Percentiles rank a stretch among this genome's conserved stretches.
These are phyloP conservation scores for Drosophila ananassae DNA, from an alignment of 1,140 invertebrate species.

Conservation along the genomic window DNA sequence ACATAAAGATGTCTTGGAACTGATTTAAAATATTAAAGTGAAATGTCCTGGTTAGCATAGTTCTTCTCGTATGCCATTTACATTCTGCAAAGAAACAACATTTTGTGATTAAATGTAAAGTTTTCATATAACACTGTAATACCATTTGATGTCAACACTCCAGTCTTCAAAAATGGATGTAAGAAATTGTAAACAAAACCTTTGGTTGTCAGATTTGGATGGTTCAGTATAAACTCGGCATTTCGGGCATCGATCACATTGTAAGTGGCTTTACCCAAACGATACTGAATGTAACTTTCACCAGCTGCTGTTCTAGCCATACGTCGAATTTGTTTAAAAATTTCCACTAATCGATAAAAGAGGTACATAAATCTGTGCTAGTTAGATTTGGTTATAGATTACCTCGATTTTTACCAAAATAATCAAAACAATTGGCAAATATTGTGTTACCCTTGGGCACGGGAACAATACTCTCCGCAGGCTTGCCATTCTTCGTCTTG, in stretches of 20 bases:
- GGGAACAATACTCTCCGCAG: slow-evolving; percentile 30
- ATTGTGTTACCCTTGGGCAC: slow-evolving; percentile 38
- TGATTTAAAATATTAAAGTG: slow-evolving; percentile 94
- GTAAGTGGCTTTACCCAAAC: slow-evolving; percentile 34
- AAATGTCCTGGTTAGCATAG: slow-evolving; percentile 94
- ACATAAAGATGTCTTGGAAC: slow-evolving; percentile 89
- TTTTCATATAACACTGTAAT: neutral
- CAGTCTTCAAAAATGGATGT: slow-evolving; percentile 87
- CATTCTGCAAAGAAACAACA: slow-evolving; percentile 42
- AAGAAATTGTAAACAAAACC: slow-evolving; percentile 85
- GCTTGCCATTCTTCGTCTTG: slow-evolving; percentile 44
- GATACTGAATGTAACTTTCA: slow-evolving; percentile 59
- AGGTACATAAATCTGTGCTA: neutral
- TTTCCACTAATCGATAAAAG: slow-evolving; percentile 14
- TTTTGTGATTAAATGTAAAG: neutral
- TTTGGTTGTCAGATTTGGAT: slow-evolving; percentile 67
- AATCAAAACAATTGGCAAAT: slow-evolving; percentile 57
- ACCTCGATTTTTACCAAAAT: slow-evolving; percentile 52
- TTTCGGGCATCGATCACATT: slow-evolving; percentile 71
- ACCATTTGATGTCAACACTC: slow-evolving; percentile 88
- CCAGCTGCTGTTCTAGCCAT: slow-evolving; percentile 6
- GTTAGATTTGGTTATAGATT: slow-evolving; percentile 1
- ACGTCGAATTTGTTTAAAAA: slow-evolving; percentile 28
- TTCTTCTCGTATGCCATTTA: slow-evolving; percentile 92
- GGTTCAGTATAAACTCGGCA: slow-evolving; percentile 59